Conservation (phyloP, 2,113 vertebrate genomes). For the Solea solea region DNA sequence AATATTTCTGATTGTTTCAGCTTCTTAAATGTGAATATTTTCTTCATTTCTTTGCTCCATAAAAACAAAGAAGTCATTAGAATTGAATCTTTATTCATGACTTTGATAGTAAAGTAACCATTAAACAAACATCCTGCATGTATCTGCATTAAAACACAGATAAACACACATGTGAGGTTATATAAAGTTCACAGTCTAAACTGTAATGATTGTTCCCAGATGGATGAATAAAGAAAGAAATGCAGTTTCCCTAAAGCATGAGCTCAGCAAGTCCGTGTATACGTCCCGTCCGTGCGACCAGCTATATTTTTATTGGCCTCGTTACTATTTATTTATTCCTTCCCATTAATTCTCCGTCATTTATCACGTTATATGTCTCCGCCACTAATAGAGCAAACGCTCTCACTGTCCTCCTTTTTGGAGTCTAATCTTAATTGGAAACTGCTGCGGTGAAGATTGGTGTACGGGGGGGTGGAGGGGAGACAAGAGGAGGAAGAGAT, state of each 20-base stretch:
- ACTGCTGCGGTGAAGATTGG: slow-evolving; percentile 49
- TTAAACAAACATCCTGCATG: background rate
- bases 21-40: too few species aligned
- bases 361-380: slow-evolving; percentile 47
- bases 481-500: background rate
- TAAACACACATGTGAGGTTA: background rate
- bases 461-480: background rate
- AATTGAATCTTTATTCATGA: too few species aligned
- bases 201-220: background rate
- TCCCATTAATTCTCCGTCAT: slow-evolving; percentile 55
- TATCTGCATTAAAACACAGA: background rate
- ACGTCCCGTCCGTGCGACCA: slow-evolving; percentile 28
- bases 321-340: slow-evolving; percentile 60
- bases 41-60: too few species aligned
- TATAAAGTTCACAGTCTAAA: slow-evolving; percentile 11
- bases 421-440: slow-evolving; percentile 66
- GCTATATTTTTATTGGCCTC: slow-evolving; percentile 50
- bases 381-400: slow-evolving; percentile 6
- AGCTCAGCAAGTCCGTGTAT: slow-evolving; percentile 27
- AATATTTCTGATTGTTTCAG: too few species aligned
- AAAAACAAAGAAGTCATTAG: too few species aligned
- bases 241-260: background rate
- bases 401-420: slow-evolving; percentile 45
- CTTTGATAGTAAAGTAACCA: too few species aligned
- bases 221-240: slow-evolving; percentile 9